Percentiles rank a stretch among this genome's conserved stretches.
Evolutionary conservation across 2,888 invertebrate genomes (phyloP).

Genomic region (Eristalis arbustorum): DNA sequence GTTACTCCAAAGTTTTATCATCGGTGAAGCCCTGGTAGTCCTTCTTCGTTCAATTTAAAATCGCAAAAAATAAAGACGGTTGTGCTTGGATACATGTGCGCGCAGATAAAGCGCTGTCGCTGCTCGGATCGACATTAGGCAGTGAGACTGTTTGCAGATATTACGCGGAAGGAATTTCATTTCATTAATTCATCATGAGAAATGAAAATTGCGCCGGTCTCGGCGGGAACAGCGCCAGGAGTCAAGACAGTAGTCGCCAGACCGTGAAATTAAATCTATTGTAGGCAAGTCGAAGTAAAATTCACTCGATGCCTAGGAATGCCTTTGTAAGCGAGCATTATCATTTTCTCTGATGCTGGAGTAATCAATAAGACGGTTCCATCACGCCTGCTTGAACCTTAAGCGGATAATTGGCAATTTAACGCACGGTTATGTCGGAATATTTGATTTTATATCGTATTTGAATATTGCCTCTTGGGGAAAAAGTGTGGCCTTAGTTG

Average conservation of each 20-base stretch:
- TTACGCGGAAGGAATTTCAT: not conserved
- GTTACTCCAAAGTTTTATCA: not conserved
- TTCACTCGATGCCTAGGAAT: not conserved
- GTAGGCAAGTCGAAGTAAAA: not conserved
- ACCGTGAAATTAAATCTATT: not conserved
- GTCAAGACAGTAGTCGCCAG: not conserved
- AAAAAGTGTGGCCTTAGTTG: not conserved
- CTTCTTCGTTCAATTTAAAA: not conserved
- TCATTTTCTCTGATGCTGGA: not conserved
- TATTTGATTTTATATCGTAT: not conserved
- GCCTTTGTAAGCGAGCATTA: not conserved
- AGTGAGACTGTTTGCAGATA: not conserved
- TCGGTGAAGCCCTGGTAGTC: not conserved
- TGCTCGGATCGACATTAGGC: not conserved
- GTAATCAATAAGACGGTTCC: not conserved
- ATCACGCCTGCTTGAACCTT: not conserved
- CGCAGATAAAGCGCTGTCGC: too few species aligned
- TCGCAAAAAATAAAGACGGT: not conserved
- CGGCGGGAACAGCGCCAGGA: not conserved
- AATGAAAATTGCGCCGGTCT: not conserved
- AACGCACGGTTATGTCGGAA: not conserved
- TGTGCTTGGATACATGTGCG: too few species aligned
- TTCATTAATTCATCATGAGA: not conserved
- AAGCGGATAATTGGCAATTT: not conserved
- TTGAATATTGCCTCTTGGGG: not conserved